Conservation (phyloP, 2,113 vertebrate genomes). For the Gracilinanus agilis region DNA sequence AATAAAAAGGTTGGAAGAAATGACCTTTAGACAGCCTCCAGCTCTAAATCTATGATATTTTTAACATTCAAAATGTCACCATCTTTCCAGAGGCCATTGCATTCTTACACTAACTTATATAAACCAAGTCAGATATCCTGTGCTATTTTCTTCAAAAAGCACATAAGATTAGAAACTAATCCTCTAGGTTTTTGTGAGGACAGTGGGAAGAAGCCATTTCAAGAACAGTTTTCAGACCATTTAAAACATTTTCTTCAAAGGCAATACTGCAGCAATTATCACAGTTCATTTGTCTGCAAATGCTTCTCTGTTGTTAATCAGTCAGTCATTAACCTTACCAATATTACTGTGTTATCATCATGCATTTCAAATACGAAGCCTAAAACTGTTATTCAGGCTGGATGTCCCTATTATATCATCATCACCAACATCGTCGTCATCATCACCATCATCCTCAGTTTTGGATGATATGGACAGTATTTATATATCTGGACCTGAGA, state of each 20-base stretch:
- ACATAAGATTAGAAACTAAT: slow-evolving; percentile 2
- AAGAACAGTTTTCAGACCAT: slow-evolving; percentile 60
- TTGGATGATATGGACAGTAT: background rate
- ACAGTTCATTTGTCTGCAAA: slow-evolving; percentile 80
- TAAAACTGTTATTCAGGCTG: slow-evolving; percentile 2
- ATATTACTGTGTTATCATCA: slow-evolving; percentile 71
- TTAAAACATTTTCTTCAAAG: slow-evolving; percentile 69
- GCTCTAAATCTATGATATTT: background rate
- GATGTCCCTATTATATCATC: slow-evolving; percentile 38
- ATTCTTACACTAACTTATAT: background rate
- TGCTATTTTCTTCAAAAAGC: background rate
- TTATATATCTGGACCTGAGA: background rate
- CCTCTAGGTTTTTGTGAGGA: slow-evolving; percentile 31
- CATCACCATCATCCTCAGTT: background rate
- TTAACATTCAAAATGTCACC: background rate
- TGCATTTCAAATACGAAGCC: slow-evolving; percentile 70
- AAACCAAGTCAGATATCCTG: background rate
- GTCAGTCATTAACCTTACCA: slow-evolving; percentile 79
- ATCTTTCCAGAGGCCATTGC: background rate
- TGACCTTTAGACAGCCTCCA: background rate
- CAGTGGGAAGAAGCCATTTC: slow-evolving; percentile 44
- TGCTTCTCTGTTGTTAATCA: slow-evolving; percentile 79
- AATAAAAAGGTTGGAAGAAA: background rate
- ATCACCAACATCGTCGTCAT: background rate
- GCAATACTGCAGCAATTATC: slow-evolving; percentile 67